Evolutionary conservation across 2,888 invertebrate genomes (phyloP), one percentile per base, ranked within the genome.

Genomic region (Dysmachus trigonus): DNA sequence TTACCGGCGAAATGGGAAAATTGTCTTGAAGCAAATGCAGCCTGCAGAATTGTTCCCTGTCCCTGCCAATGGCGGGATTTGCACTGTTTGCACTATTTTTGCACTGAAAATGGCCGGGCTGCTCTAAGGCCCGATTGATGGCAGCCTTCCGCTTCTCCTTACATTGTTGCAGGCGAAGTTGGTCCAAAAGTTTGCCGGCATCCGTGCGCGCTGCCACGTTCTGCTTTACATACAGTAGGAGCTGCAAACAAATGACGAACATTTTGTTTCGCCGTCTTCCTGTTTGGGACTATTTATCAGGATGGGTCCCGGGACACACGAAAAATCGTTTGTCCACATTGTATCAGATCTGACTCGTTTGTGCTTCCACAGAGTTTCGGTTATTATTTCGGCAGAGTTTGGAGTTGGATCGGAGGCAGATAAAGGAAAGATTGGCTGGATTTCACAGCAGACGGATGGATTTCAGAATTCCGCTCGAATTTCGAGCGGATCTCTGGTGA

Each of bases 241-340:
- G 38, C 41, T 76, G 38, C n/a, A 38, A 76, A 76, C 76, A 76
- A 76, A 76, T 38, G 38, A 62, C 62, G 27, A 62, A 62, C 62
- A 62, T 62, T 62, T 62, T 62, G 62, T 62, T 62, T 27, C 62
- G 22, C 62, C 18, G 10, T 62, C 62, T 62, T 62, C 27, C 62
- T 62, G 62, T 62, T 18, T 62, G 62, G 27, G 22, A 62, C 62
- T 62, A 62, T 62, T 22, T 62, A 27, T 62, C 18, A 62, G 62
- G 62, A 62, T 62, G 62, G 62, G 62, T 27, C 41, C 79, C n/a
- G 27, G 47, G 27, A 79, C 47, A 79, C 51, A 79, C 31, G 47
- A 30, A 51, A 51, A 79, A 79, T 79, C 47, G 15, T 47, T 79
- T 27, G 51, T 27, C 30, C 27, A 79, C 35, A 30, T n/a, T 47